Evolutionary conservation across 2,888 invertebrate genomes (phyloP).

Genomic region (Adineta ricciae): DNA sequence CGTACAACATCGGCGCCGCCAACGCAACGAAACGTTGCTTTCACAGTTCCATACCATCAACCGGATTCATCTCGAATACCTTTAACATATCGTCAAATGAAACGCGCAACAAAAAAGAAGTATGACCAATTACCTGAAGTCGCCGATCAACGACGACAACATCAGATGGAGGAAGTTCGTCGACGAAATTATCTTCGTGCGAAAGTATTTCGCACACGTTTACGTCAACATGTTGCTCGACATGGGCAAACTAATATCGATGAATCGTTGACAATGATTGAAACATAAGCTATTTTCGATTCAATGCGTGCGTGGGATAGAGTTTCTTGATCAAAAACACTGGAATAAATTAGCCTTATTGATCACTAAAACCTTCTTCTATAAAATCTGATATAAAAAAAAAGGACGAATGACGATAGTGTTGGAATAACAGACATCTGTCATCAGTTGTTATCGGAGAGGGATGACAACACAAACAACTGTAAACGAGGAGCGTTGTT

Average conservation of each 20-base stretch:
- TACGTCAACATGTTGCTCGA: constrained; percentile 7
- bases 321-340: not conserved
- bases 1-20: not conserved
- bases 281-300: not conserved
- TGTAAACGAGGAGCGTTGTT: not conserved
- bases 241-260: not conserved
- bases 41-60: not conserved
- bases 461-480: not conserved
- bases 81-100: not conserved
- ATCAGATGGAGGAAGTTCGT: constrained; percentile 9
- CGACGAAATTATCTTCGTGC: constrained; percentile 1
- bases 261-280: not conserved
- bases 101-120: constrained; percentile 8
- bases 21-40: not conserved
- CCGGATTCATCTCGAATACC: not conserved
- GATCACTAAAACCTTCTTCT: not conserved
- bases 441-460: not conserved
- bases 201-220: constrained; percentile 20
- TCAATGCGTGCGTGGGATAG: too few relatives aligned
- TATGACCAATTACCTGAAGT: constrained; percentile 20
- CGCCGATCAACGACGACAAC: not conserved
- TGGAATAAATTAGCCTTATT: not conserved
- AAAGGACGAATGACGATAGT: not conserved
- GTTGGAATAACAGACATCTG: not conserved
- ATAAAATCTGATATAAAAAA: not conserved